Percentiles rank a stretch among this genome's conserved stretches.
Evolutionary conservation across 1,140 invertebrate genomes (phyloP).

Genomic region (Drosophila pachea): DNA sequence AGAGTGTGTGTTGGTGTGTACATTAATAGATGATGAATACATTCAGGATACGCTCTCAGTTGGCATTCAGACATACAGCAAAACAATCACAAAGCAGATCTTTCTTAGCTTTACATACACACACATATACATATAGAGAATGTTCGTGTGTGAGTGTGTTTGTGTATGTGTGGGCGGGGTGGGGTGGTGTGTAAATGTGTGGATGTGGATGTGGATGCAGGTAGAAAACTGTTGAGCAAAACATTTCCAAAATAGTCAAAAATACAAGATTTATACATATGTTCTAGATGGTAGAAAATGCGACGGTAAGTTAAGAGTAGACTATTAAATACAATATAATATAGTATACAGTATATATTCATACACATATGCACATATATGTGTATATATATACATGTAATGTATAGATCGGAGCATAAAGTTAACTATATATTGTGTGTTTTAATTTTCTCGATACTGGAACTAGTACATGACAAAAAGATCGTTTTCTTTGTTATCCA

Average conservation of each 20-base stretch:
- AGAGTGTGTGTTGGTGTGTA: constrained; percentile 6
- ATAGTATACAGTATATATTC: too few species aligned
- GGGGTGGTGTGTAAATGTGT: constrained; percentile 5
- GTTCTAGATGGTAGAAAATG: constrained; percentile 50
- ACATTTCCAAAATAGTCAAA: constrained; percentile 54
- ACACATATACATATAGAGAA: constrained; percentile 16
- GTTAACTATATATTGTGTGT: constrained; percentile 62
- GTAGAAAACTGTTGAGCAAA: constrained; percentile 62
- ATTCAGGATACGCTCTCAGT: not conserved
- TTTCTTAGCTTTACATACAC: constrained; percentile 26
- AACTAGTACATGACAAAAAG: constrained; percentile 42
- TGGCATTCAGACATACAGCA: constrained; percentile 16
- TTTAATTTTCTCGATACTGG: constrained; percentile 45
- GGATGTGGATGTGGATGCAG: constrained; percentile 32
- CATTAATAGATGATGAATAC: constrained; percentile 9
- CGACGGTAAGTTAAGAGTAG: constrained; percentile 59
- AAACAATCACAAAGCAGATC: constrained; percentile 53
- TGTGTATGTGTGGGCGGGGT: constrained; percentile 4
- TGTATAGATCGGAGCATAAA: constrained; percentile 71
- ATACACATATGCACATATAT: not conserved
- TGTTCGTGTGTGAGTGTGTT: constrained; percentile 15
- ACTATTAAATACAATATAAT: constrained; percentile 32
- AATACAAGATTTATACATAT: constrained; percentile 50
- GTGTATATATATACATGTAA: constrained; percentile 38
- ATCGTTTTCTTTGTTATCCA: not conserved